phyloP scores from a whole-genome alignment of 2,797 vertebrate genomes.

The Margarornis squamiger region DNA sequence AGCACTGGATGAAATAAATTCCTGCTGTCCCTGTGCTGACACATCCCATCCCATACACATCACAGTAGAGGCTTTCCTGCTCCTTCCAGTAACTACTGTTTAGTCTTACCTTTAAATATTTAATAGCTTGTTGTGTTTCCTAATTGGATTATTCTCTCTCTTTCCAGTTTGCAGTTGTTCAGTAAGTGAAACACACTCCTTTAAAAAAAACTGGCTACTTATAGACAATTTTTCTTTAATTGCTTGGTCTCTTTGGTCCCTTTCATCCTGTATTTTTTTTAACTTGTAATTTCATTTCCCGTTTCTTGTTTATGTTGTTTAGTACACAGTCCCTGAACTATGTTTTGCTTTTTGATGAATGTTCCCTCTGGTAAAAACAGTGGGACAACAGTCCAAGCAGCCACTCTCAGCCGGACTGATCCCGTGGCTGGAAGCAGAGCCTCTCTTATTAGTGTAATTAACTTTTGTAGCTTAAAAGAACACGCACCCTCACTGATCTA shows the following conservation, averaged over 20 bases:
- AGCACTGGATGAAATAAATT: neutral
- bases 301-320: neutral
- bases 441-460: neutral
- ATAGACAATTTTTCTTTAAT: neutral
- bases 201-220: neutral
- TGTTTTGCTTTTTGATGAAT: neutral
- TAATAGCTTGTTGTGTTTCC: neutral
- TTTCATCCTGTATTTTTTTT: neutral
- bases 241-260: neutral
- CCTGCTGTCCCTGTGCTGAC: neutral
- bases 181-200: neutral
- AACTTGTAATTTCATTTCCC: neutral
- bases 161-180: conserved; percentile 6
- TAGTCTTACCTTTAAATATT: neutral
- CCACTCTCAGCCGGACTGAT: neutral
- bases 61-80: neutral
- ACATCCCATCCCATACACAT: accelerated
- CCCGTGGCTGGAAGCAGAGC: neutral
- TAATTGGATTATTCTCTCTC: neutral
- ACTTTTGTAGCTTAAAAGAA: neutral
- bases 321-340: neutral
- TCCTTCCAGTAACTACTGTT: neutral
- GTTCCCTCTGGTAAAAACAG: conserved; percentile 6
- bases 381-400: neutral
- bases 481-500: neutral